These are phyloP conservation scores for Meiosimyza platycephala DNA, from an alignment of 2,888 invertebrate species.

Conservation along the genomic window DNA sequence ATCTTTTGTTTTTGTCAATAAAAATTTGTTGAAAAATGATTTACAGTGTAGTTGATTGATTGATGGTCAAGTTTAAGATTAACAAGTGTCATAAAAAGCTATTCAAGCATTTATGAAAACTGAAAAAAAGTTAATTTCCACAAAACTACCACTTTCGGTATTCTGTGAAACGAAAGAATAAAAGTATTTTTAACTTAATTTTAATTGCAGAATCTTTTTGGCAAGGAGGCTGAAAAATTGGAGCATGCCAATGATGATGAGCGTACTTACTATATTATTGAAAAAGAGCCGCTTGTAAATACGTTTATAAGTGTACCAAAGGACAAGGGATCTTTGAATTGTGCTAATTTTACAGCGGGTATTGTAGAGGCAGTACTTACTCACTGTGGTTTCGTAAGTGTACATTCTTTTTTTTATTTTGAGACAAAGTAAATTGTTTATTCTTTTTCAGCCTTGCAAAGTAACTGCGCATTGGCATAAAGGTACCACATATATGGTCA, in stretches of 20 bases:
- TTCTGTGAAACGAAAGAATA: no score
- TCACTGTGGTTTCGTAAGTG: constrained; percentile 95
- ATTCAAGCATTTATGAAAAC: no score
- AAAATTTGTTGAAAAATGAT: no score
- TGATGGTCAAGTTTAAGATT: no score
- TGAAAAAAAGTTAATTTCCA: no score
- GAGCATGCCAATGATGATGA: constrained; percentile 99
- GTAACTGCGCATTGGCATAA: constrained; percentile 99
- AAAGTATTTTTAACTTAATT: no score
- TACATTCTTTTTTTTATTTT: neutral
- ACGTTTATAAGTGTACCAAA: constrained; percentile 97
- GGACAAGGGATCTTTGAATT: constrained; percentile 96
- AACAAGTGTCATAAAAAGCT: no score
- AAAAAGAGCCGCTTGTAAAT: constrained; percentile 97
- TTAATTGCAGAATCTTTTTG: constrained; percentile 87
- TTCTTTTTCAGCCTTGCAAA: constrained; percentile 87
- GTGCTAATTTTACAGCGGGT: constrained; percentile 98
- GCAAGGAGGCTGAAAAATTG: constrained; percentile 97
- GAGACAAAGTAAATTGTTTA: neutral
- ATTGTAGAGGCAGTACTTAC: constrained; percentile 96
- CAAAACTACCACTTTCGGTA: no score
- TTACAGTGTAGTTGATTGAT: no score
- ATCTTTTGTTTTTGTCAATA: no score
- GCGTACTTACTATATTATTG: constrained; percentile 97
- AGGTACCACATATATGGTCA: constrained; percentile 99